Base-by-base conservation (phyloP, 2,797 vertebrate species). In the Ctenopoma kingsleyae region DNA sequence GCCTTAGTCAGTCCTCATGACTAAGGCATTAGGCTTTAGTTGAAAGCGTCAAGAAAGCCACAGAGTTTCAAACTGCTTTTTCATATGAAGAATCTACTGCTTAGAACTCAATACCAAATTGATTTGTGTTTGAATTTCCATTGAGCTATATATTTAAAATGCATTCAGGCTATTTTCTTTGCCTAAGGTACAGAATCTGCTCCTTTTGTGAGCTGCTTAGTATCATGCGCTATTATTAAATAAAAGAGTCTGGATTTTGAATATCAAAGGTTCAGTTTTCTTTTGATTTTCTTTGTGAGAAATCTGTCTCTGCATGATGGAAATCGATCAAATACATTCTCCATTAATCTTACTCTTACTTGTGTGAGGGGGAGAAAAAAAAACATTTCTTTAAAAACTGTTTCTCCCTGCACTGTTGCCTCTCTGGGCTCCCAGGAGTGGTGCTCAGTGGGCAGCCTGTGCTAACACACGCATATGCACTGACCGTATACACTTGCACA, bases 301-400 rank as follows among this genome's bases (percentile, higher is more conserved):
- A 89, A 76, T 86, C 80, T 75, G 74, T 78, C 80, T 69, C 63
- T 30, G 23, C 40, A 10, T 84, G 79, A 83, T 48, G 60, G 69
- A 85, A 90, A 92, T 91, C 65, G 60, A 91, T 91, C 87, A 87
- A 86, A 88, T 72, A 55, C 68, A 74, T 71, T 66, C 64, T 73
- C 79, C 59, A 89, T 89, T 89, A 88, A 91, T 89, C 78, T 80
- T 60, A 70, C 71, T 72, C 60, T 83, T 36, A 72, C 76, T 82
- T 68, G 55, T 76, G 58, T 70, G 65, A 71, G 71, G 52, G 76
- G 79, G 23, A 56, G 46, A 50, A 86, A 72, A 54, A 47, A 84
- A 72, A 56, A 7, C 5, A 5, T 41, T 52, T 60, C 50, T 55
- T 46, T 5, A 30, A 44, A 32, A 60, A 19, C 11, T 38, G 27